Base-by-base conservation (phyloP, 1,140 invertebrate genomes). In the Bombus confusus region DNA sequence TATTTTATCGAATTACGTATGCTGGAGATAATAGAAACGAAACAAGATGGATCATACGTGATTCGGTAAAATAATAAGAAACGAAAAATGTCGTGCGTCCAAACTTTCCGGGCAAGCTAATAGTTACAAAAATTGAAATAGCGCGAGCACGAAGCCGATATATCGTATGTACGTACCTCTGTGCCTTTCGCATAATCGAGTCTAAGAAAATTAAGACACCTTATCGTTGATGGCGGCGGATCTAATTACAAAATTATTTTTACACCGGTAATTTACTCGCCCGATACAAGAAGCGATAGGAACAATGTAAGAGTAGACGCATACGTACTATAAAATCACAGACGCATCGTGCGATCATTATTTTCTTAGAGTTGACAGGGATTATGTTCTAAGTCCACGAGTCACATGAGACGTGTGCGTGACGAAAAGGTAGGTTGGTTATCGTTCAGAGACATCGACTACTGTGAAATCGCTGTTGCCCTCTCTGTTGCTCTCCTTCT, bases 381-480 rank as follows among this genome's bases (percentile, higher is more conserved):
- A 89, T 90, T 87, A 79, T 71, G 52, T 87, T 87, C 80, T 90
- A 80, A 62, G 37, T 83, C 82, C 88, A 72, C 62, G 72, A 39
- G 86, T 90, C 83, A 90, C 80, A 90, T 80, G 89, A 90, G 89
- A 90, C 89, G 77, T 52, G 89, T 90, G 89, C 89, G 89, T 90
- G 89, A 90, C 86, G 76, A 90, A 81, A 88, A 78, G 76, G 66
- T 77, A 69, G 10, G 39, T 81, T 86, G 62, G 86, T 91, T 91
- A 90, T 91, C 90, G 78, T 80, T 10, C 57, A 72, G 66, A 71
- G 78, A 84, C 78, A 88, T 91, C 84, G 78, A 25, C 75, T 91
- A 88, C 87, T 72, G 75, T 81, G 76, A 87, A 87, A 86, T 77
- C 76, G 34, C n/a, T 31, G 59, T 77, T 71, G 15, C 52, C 59